Conservation (phyloP, 2,888 invertebrate species). For the Catocala nupta region DNA sequence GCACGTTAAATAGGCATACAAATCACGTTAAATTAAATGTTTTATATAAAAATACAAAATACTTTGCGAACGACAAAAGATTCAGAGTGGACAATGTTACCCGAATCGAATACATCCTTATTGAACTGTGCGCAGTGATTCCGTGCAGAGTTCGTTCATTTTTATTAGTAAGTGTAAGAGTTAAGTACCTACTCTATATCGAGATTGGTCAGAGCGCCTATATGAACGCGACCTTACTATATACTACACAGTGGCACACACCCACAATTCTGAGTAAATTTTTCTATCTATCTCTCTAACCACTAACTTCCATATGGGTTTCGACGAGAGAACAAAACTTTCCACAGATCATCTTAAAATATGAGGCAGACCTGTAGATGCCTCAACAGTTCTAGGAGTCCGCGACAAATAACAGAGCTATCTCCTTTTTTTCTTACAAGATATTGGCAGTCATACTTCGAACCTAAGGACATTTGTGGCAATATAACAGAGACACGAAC, state of each 20-base stretch:
- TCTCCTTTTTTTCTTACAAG: too few species aligned
- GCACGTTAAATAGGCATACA: too few species aligned
- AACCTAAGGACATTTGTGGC: too few species aligned
- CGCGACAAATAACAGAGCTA: too few species aligned
- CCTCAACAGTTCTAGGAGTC: too few species aligned
- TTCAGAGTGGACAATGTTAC: not conserved
- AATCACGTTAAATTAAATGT: too few species aligned
- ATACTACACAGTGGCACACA: constrained; percentile 44
- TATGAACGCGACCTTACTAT: constrained; percentile 50
- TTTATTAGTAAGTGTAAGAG: constrained; percentile 26
- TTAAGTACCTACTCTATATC: constrained; percentile 57
- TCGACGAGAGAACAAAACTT: not conserved
- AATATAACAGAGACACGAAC: too few species aligned
- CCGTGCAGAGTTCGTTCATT: constrained; percentile 33
- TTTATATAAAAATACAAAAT: too few species aligned
- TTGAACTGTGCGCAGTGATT: not conserved
- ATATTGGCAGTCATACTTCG: too few species aligned
- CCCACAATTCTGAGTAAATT: constrained; percentile 45
- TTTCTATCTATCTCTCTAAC: constrained; percentile 35
- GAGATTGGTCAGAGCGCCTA: constrained; percentile 51
- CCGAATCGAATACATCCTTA: not conserved
- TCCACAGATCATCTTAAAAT: too few species aligned
- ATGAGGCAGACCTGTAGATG: too few species aligned
- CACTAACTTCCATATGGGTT: not conserved
- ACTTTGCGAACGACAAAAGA: too few species aligned